Evolutionary conservation across 2,113 vertebrate genomes (phyloP).

Genomic region (Leptocoma aspasia): DNA sequence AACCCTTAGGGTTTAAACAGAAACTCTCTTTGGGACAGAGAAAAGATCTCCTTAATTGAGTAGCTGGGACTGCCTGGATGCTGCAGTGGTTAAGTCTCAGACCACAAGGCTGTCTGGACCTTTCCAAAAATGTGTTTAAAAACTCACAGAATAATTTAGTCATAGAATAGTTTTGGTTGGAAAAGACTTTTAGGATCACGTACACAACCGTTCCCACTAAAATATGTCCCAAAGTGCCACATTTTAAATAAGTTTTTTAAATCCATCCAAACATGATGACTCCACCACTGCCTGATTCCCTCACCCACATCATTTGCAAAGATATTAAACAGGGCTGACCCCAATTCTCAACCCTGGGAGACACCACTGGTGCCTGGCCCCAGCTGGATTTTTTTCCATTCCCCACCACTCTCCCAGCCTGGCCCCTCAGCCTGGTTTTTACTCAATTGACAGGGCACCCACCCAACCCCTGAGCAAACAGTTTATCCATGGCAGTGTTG

Average conservation of each 20-base stretch:
- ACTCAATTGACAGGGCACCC: not conserved
- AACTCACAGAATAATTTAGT: not conserved
- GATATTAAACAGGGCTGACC: not conserved
- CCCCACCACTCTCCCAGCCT: not conserved
- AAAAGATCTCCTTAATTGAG: not conserved
- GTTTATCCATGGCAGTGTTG: not conserved
- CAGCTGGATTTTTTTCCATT: not conserved
- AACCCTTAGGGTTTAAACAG: not conserved
- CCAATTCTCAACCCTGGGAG: too few species aligned
- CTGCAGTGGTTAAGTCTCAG: not conserved
- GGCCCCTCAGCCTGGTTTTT: not conserved
- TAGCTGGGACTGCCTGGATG: not conserved
- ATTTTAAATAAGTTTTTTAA: not conserved
- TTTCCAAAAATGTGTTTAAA: not conserved
- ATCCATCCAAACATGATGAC: too few species aligned
- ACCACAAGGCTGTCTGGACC: not conserved
- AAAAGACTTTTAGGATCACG: not conserved
- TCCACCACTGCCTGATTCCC: not conserved
- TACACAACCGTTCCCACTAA: fast-evolving
- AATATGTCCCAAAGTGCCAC: not conserved
- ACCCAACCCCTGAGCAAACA: not conserved
- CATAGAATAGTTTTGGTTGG: not conserved
- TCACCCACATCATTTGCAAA: not conserved
- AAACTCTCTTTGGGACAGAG: not conserved
- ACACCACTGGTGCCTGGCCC: not conserved